A percentile compares a stretch with the other conserved stretches of the same genome.
phyloP scores from a whole-genome alignment of 2,888 invertebrate genomes.

The Imbricaverruca yamaguchii region DNA sequence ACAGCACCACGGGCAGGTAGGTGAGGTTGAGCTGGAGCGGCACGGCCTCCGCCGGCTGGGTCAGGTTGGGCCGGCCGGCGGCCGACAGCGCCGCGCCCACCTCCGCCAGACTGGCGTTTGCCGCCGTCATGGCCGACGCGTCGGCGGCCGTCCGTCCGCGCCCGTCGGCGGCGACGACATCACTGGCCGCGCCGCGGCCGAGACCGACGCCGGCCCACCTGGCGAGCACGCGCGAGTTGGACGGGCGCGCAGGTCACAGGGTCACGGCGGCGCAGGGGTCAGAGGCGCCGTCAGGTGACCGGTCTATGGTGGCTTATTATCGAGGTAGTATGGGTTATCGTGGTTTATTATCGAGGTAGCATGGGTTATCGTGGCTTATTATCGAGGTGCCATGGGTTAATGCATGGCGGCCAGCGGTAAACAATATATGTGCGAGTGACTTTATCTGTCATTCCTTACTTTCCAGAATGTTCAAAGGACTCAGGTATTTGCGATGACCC shows the following conservation, averaged over 20 bases:
- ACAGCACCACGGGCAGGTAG: conserved; percentile 71
- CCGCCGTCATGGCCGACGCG: no score
- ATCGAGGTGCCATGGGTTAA: no score
- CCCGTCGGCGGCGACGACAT: background rate
- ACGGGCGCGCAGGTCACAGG: background rate
- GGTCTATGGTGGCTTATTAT: no score
- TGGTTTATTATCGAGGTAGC: background rate
- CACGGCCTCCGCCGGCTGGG: conserved; percentile 34
- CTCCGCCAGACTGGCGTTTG: no score
- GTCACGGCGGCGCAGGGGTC: background rate
- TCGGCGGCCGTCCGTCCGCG: background rate
- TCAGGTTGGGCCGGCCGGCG: no score
- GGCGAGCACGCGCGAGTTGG: background rate
- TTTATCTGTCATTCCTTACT: no score
- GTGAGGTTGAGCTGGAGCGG: conserved; percentile 60
- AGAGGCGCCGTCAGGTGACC: background rate
- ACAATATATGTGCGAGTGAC: no score
- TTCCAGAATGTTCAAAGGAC: no score
- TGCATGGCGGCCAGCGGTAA: no score
- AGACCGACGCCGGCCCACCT: background rate
- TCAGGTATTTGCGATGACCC: no score
- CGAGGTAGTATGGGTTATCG: no score
- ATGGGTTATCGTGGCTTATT: no score
- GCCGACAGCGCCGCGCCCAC: background rate
- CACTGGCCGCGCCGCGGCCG: background rate